Evolutionary conservation across 2,113 vertebrate genomes (phyloP), one percentile per base, ranked within the genome.

Genomic region (Periophthalmus modestus): DNA sequence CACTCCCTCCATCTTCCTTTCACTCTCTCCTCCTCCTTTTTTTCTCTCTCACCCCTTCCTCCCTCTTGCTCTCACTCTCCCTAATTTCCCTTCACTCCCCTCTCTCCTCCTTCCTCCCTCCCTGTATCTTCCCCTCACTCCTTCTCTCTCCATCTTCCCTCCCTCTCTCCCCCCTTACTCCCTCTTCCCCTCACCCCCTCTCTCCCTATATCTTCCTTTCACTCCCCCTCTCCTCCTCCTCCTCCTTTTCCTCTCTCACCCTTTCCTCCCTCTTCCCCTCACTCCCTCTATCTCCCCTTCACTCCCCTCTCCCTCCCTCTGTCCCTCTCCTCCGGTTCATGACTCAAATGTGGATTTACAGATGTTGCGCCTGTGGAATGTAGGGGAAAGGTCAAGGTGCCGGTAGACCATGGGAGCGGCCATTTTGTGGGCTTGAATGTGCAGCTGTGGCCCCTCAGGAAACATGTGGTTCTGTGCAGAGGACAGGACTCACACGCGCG

Each of bases 311-410:
- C 4, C 0, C 5, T 33, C 15, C 4, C 28, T 16, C 61, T 36
- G 67, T 65, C 72, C 61, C 57, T 39, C 52, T 71, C 0, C 9
- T 33, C 59, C 69, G 1, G 6, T 66, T 34, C 71, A 76, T 77
- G 85, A 77, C 75, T 73, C 24, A 55, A 50, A 63, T 71, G 78
- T 58, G 71, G 77, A 78, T 80, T 79, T 91, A 83, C 90, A 93
- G 90, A 93, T 92, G 89, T 91, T 91, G 78, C 61, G 59, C 50
- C 71, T 89, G 85, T 63, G 78, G 89, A 92, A 94, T 92, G 76
- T 93, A 83, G 91, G 93, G 91, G 84, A 93, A 93, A 92, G 92
- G 89, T 94, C 80, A 72, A n/a, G 28, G 55, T 67, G 74, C 84
- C 70, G 77, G 63, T 57, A 24, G 19, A 9, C 46, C 58, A 74